Conservation (phyloP, 2,113 vertebrate genomes). For the Atractosteus spatula region DNA sequence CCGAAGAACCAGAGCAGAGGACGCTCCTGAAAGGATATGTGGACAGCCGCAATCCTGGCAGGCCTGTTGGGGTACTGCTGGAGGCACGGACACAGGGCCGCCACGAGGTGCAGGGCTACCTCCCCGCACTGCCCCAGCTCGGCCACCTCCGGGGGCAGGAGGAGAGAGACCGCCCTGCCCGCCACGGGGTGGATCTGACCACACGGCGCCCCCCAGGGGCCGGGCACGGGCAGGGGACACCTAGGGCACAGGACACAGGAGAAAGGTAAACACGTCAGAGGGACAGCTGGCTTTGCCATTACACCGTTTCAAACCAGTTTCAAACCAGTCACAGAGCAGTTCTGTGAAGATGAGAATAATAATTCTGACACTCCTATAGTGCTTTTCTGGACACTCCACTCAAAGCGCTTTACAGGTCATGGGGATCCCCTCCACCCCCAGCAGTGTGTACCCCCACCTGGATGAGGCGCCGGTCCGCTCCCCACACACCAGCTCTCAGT, state of each 20-base stretch:
- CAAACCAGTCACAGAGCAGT: too few species aligned
- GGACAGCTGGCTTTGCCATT: not conserved
- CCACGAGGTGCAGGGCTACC: constrained; percentile 58
- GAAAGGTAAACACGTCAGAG: too few species aligned
- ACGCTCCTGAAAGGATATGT: constrained; percentile 70
- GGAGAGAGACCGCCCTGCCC: constrained; percentile 58
- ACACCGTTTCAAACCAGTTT: not conserved
- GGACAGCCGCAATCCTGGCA: constrained; percentile 56
- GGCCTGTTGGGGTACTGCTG: constrained; percentile 61
- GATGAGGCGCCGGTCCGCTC: too few species aligned
- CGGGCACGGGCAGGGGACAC: constrained; percentile 31
- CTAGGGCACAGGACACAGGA: constrained; percentile 31
- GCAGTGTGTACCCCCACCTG: too few species aligned
- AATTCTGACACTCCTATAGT: too few species aligned
- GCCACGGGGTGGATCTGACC: constrained; percentile 64
- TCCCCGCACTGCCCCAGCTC: constrained; percentile 60
- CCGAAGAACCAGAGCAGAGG: too few species aligned
- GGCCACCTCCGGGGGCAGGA: constrained; percentile 56
- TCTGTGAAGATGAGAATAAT: too few species aligned
- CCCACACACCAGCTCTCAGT: too few species aligned
- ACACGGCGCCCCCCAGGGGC: constrained; percentile 48
- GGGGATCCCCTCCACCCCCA: too few species aligned
- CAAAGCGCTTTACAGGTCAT: too few species aligned
- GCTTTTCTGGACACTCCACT: too few species aligned
- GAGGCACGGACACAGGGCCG: constrained; percentile 67